Conservation (phyloP, 2,888 invertebrate species). For the Cecidostiba fungosa region DNA sequence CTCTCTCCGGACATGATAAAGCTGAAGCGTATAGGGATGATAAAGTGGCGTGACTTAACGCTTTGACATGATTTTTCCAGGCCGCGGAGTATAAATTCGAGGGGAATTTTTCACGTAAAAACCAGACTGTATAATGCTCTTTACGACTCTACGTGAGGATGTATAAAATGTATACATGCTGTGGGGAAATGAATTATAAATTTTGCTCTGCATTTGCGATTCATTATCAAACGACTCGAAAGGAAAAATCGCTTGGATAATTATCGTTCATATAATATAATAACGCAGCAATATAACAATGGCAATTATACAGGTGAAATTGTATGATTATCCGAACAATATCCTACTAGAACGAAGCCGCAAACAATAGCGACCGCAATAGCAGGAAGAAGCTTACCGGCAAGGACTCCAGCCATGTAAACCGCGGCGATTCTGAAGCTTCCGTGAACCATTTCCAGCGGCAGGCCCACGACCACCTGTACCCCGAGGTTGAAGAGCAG, state of each 20-base stretch:
- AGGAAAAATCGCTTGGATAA: background rate
- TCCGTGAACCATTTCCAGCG: slow-evolving; percentile 98
- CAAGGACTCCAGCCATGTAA: slow-evolving; percentile 95
- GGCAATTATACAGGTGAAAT: background rate
- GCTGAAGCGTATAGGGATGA: slow-evolving; percentile 21
- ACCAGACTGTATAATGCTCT: slow-evolving; percentile 1
- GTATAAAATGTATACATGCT: background rate
- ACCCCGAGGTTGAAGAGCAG: slow-evolving; percentile 96
- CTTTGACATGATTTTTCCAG: slow-evolving; percentile 50
- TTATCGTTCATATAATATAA: background rate
- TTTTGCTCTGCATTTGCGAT: background rate
- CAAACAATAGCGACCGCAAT: slow-evolving; percentile 1
- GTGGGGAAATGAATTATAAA: slow-evolving; percentile 24
- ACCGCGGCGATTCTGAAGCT: slow-evolving; percentile 92
- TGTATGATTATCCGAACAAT: background rate
- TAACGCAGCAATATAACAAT: background rate
- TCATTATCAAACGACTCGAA: too few species aligned
- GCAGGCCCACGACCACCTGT: slow-evolving; percentile 95
- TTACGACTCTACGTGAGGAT: background rate
- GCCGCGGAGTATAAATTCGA: background rate
- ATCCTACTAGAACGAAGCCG: background rate
- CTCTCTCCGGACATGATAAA: slow-evolving; percentile 35
- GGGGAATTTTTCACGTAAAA: slow-evolving; percentile 46
- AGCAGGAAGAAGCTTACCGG: slow-evolving; percentile 83
- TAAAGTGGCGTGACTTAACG: slow-evolving; percentile 48